phyloP scores from a whole-genome alignment of 1,140 invertebrate genomes.

The Hetaerina americana region DNA sequence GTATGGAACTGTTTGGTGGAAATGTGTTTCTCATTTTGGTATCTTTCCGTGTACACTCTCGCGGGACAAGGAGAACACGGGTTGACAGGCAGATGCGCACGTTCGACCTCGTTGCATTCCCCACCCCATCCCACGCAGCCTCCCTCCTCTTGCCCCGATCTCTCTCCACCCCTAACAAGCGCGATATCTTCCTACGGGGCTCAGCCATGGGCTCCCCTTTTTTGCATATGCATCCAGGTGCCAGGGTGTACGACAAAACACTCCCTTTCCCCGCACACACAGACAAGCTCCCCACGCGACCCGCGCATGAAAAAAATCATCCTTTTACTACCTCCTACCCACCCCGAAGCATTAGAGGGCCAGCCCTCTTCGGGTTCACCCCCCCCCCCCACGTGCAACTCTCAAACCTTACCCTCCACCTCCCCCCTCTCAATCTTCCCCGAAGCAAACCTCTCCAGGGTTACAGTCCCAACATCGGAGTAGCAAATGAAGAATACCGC shows the following conservation, averaged over 20 bases:
- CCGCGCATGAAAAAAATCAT: background rate
- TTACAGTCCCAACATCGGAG: no score
- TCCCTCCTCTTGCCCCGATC: background rate
- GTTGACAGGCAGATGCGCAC: background rate
- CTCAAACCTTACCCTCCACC: background rate
- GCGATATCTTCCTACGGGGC: background rate
- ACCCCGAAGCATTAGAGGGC: no score
- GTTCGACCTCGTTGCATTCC: no score
- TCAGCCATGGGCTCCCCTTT: background rate
- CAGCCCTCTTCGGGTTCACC: no score
- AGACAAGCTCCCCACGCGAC: background rate
- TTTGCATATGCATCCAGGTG: background rate
- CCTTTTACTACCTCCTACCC: background rate
- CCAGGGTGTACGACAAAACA: background rate
- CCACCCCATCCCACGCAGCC: background rate
- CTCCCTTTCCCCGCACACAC: background rate
- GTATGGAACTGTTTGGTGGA: no score
- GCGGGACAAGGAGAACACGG: background rate
- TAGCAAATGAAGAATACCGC: no score
- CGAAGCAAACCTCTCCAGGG: no score
- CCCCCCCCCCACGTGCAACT: background rate
- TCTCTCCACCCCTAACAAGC: background rate
- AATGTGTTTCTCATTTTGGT: no score
- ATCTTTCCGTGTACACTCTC: no score
- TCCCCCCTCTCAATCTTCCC: background rate